Base-by-base conservation (phyloP, 2,888 invertebrate genomes). In the Polietes domitor region DNA sequence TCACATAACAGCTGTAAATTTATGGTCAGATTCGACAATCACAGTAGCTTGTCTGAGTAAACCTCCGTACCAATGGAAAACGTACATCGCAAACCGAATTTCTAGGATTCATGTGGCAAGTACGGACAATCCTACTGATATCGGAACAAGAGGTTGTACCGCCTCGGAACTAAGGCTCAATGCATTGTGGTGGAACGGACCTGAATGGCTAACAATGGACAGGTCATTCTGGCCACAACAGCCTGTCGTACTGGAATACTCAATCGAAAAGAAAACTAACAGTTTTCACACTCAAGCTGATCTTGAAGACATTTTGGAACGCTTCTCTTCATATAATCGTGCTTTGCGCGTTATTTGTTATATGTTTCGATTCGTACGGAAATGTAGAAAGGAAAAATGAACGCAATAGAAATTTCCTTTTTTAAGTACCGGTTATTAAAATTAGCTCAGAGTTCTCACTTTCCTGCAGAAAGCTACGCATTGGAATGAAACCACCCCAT, bases 301-400 rank as follows among this genome's bases (percentile, higher is more conserved):
- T 5, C 2, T 2, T 6, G 19, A 50, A 6, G 50, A 50, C 17
- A 50, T 50, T 6, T 6, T 50, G 3, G 50, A n/a, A 3, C n/a
- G 50, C 2, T 50, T 50, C 17, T 50, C 50, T 3, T 50, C 50
- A 6, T 50, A 17, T 50, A 5, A 19, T 50, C 17, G 50, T 3
- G 50, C 50, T 3, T 9, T 50, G 2, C 17, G 58, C 12, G 24
- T 26, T n/a, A 21, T 61, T 12, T n/a, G 15, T 6, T 61, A 61
- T 28, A 28, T 61, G 9, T 61, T 61, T 28, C 61, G 61, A 28
- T 61, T 61, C n/a, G n/a, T 61, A 12, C 26, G n/a, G n/a, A 15
- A 2, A 28, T 61, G 28, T n/a, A 7, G 32, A 32, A 61, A 28
- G 9, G 28, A 2, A 6, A 61, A 28, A 26, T 2, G n/a, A 61